Conservation (phyloP, 1,140 invertebrate genomes). For the Telenomus remus region DNA sequence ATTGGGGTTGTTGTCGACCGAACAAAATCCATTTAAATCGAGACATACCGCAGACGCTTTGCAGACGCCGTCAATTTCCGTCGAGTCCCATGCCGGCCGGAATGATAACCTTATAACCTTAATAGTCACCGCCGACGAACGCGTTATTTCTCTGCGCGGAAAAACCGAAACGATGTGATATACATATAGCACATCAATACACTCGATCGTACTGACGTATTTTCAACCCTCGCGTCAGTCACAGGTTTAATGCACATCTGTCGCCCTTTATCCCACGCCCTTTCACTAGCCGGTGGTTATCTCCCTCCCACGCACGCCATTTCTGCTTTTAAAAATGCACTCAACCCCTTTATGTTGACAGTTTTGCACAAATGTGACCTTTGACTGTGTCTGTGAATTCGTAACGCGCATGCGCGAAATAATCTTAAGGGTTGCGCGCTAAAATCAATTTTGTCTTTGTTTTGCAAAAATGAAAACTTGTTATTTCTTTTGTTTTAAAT, state of each 20-base stretch:
- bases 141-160: slow-evolving; percentile 47
- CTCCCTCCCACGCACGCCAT: slow-evolving; percentile 22
- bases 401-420: slow-evolving; percentile 10
- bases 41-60: slow-evolving; percentile 33
- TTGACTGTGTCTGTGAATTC: slow-evolving; percentile 10
- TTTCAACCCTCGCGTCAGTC: slow-evolving; percentile 65
- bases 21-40: slow-evolving; percentile 12
- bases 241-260: slow-evolving; percentile 65
- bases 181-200: slow-evolving; percentile 59
- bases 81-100: slow-evolving; percentile 25
- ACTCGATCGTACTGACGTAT: slow-evolving; percentile 25
- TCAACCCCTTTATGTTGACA: slow-evolving; percentile 30
- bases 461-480: too few species aligned
- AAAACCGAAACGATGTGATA: slow-evolving; percentile 38
- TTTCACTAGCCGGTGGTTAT: slow-evolving; percentile 22
- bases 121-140: slow-evolving; percentile 25
- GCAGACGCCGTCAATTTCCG: slow-evolving; percentile 40
- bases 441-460: neutral
- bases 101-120: slow-evolving; percentile 42
- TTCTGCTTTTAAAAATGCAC: slow-evolving; percentile 20
- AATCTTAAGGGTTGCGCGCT: slow-evolving; percentile 25
- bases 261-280: slow-evolving; percentile 61
- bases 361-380: neutral
- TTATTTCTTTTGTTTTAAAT: too few species aligned
- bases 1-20: neutral